Evolutionary conservation across 1,140 invertebrate species (phyloP).

Genomic region (Drosophila rhopaloa): DNA sequence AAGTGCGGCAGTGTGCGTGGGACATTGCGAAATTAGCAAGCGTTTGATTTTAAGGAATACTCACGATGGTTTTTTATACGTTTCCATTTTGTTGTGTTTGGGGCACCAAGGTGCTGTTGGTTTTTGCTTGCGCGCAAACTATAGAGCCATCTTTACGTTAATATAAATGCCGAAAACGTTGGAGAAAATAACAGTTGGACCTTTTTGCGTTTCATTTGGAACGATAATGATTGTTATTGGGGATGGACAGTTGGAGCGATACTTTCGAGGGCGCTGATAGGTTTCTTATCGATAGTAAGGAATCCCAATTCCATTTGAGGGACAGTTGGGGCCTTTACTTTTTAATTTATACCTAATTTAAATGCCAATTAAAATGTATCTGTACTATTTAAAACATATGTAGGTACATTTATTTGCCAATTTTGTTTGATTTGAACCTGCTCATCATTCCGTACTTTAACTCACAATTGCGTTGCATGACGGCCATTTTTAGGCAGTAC

Average conservation of each 20-base stretch:
- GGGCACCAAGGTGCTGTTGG: slow-evolving; percentile 72
- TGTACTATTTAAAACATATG: too few species aligned
- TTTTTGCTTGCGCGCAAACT: slow-evolving; percentile 78
- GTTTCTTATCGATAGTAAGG: neutral
- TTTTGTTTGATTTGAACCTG: neutral
- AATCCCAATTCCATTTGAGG: too few species aligned
- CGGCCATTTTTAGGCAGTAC: slow-evolving; percentile 7
- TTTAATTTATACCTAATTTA: too few species aligned
- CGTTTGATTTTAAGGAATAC: slow-evolving; percentile 35
- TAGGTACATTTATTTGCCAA: too few species aligned
- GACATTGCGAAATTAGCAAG: slow-evolving; percentile 59
- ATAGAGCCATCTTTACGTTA: slow-evolving; percentile 82
- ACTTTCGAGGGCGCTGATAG: neutral
- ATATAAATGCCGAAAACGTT: slow-evolving; percentile 80
- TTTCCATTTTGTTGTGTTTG: slow-evolving; percentile 75
- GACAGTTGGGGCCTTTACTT: too few species aligned
- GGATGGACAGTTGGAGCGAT: neutral
- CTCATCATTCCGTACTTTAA: neutral
- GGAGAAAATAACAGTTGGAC: slow-evolving; percentile 52
- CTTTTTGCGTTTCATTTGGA: slow-evolving; percentile 84
- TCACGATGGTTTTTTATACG: slow-evolving; percentile 72
- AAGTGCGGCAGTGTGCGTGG: slow-evolving; percentile 13
- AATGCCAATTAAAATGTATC: too few species aligned
- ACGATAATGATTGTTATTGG: slow-evolving; percentile 46
- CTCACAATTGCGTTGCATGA: neutral